Evolutionary conservation across 2,888 invertebrate species (phyloP).

Genomic region (Heliothis peltigera): DNA sequence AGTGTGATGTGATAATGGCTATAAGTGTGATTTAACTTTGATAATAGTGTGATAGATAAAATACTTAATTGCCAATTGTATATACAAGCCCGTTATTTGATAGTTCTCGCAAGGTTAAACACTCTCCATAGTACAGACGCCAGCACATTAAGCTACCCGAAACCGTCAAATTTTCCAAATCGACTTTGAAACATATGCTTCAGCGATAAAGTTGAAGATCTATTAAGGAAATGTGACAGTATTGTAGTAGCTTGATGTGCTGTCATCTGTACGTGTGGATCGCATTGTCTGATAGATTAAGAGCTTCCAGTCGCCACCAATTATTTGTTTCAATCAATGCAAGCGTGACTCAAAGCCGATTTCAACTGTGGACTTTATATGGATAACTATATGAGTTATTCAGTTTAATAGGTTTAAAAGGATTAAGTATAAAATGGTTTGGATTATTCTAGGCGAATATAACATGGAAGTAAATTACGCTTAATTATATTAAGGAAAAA

Average conservation of each 20-base stretch:
- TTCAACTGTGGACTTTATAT: conserved; percentile 37
- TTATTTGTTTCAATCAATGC: conserved; percentile 69
- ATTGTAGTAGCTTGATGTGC: no score
- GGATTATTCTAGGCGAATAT: no score
- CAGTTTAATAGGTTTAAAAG: conserved; percentile 11
- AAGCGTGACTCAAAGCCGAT: conserved; percentile 51
- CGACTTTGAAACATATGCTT: no score
- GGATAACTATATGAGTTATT: conserved; percentile 31
- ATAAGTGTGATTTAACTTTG: no score
- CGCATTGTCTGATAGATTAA: conserved; percentile 55
- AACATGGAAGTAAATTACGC: no score
- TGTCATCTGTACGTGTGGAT: conserved; percentile 63
- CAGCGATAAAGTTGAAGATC: no score
- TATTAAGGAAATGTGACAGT: no score
- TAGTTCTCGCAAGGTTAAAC: conserved; percentile 33
- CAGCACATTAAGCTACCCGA: no score
- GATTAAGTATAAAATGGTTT: conserved; percentile 16
- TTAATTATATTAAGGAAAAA: no score
- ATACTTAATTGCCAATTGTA: neutral
- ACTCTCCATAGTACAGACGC: conserved; percentile 31
- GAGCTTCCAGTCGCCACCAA: conserved; percentile 50
- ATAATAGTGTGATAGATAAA: no score
- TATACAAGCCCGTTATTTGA: neutral
- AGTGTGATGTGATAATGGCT: no score
- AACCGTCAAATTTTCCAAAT: no score